phyloP scores from a whole-genome alignment of 2,113 vertebrate species.

The Siniperca chuatsi region DNA sequence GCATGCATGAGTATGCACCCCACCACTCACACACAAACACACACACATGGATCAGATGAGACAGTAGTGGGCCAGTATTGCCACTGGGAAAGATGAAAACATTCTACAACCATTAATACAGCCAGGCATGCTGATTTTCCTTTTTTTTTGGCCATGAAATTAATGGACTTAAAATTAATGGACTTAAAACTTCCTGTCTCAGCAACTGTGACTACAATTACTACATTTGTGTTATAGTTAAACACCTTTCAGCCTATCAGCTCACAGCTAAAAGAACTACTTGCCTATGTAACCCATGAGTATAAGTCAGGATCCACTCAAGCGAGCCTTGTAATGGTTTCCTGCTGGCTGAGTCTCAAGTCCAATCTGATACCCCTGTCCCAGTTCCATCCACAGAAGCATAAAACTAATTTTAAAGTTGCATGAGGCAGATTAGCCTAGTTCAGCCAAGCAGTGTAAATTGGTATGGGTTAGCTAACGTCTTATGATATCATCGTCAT shows the following conservation, averaged over 20 bases:
- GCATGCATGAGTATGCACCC: constrained; percentile 65
- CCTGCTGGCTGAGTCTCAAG: constrained; percentile 53
- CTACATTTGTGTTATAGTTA: not conserved
- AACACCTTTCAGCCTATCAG: constrained; percentile 2
- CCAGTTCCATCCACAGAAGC: constrained; percentile 68
- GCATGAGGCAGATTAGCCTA: constrained; percentile 76
- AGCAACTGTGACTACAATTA: not conserved
- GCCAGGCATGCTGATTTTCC: not conserved
- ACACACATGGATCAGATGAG: constrained; percentile 67
- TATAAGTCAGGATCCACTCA: constrained; percentile 43
- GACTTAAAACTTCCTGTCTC: constrained; percentile 10
- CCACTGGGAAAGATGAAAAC: constrained; percentile 54
- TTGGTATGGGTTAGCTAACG: constrained; percentile 52
- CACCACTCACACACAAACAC: constrained; percentile 20
- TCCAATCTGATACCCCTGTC: constrained; percentile 57
- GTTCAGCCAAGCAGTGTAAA: constrained; percentile 71
- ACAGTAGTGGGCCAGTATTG: constrained; percentile 73
- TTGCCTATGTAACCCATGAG: constrained; percentile 13
- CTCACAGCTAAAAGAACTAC: not conserved
- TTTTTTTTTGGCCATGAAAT: not conserved
- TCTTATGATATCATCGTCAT: constrained; percentile 42
- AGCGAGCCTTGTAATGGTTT: constrained; percentile 58
- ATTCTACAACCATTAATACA: constrained; percentile 40
- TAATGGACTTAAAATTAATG: not conserved
- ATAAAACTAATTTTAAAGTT: constrained; percentile 80